Evolutionary conservation across 2,113 vertebrate genomes (phyloP).

Genomic region (Dromas ardeola): DNA sequence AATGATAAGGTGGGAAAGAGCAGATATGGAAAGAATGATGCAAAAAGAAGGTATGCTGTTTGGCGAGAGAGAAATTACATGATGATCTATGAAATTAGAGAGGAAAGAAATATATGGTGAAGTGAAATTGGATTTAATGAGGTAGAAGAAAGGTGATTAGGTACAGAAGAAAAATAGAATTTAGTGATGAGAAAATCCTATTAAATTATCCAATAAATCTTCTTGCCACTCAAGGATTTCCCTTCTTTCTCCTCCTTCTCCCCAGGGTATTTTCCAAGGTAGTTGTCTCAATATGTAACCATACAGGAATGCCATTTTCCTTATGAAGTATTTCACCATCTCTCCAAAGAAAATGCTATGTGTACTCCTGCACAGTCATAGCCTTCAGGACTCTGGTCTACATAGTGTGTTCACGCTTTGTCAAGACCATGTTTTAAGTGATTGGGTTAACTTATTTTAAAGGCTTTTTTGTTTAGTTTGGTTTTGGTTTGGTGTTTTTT

Average conservation of each 20-base stretch:
- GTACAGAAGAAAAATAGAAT: conserved; percentile 59
- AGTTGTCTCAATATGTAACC: not conserved
- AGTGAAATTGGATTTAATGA: conserved; percentile 65
- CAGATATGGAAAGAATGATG: not conserved
- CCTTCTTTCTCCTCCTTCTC: not conserved
- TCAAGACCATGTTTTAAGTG: not conserved
- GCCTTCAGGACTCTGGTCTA: not conserved
- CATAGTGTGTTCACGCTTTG: not conserved
- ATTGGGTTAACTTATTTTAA: not conserved
- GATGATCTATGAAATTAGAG: conserved; percentile 55
- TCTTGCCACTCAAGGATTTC: not conserved
- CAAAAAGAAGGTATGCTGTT: not conserved
- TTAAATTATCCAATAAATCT: conserved; percentile 63
- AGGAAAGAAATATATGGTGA: conserved; percentile 40
- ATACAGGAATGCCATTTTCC: not conserved
- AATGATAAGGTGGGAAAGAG: not conserved
- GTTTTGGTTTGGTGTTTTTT: too few species aligned
- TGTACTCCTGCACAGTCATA: not conserved
- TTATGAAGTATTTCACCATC: not conserved
- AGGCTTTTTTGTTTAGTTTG: not conserved
- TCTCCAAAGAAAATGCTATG: not conserved
- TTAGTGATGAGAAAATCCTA: conserved; percentile 63
- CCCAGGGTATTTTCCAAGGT: not conserved
- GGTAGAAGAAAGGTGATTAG: conserved; percentile 67
- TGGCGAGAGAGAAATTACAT: conserved; percentile 13